Percentiles rank a stretch among this genome's conserved stretches.
These are phyloP conservation scores for Diaperis boleti DNA, from an alignment of 2,888 invertebrate genomes.

Conservation along the genomic window DNA sequence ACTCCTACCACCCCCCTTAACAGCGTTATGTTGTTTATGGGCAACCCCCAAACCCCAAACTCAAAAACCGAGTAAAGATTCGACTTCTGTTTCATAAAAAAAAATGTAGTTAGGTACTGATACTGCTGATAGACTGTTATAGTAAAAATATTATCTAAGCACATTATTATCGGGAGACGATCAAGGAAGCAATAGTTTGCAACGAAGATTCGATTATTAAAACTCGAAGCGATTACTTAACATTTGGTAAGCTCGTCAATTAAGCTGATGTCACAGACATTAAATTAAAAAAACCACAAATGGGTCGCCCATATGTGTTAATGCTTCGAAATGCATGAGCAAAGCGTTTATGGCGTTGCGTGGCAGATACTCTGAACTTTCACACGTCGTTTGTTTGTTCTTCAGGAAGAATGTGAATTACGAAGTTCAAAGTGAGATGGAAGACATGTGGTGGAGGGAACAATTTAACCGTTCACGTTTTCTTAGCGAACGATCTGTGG, in stretches of 20 bases:
- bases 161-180: too few species aligned
- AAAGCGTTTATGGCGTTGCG: constrained; percentile 13
- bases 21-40: too few species aligned
- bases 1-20: too few species aligned
- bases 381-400: constrained; percentile 21
- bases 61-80: too few species aligned
- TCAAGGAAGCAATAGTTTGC: too few species aligned
- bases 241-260: constrained; percentile 26
- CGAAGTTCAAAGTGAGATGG: constrained; percentile 22
- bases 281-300: constrained; percentile 46
- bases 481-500: constrained; percentile 35
- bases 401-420: background rate
- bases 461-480: constrained; percentile 17
- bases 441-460: constrained; percentile 5
- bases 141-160: too few species aligned
- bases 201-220: too few species aligned
- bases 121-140: too few species aligned
- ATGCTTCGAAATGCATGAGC: constrained; percentile 14
- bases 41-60: too few species aligned
- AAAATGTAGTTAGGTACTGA: too few species aligned
- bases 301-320: constrained; percentile 50
- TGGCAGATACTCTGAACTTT: background rate
- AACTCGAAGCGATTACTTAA: background rate
- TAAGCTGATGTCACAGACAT: constrained; percentile 43
- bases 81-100: too few species aligned